Evolutionary conservation across 1,140 invertebrate species (phyloP), one percentile per base, ranked within the genome.

Genomic region (Lepidurus apus): DNA sequence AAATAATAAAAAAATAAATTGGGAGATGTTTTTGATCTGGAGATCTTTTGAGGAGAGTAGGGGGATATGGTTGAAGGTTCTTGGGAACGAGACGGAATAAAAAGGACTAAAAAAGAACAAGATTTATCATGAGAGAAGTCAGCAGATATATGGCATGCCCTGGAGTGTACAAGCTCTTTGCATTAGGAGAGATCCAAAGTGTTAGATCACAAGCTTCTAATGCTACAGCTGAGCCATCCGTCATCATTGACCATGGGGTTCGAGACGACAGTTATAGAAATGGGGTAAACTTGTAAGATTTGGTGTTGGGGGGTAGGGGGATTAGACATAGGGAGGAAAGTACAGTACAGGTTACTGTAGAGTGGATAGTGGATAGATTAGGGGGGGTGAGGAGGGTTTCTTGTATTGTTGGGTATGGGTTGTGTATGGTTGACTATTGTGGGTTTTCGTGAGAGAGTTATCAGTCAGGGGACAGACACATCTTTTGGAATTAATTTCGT

Each of bases 191-290:
- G 53, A 13, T 21, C 53, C 53, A 17, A 65, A 65, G 53, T 65
- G 53, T 65, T 65, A 65, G 53, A 65, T 65, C 53, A 65, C 53
- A 65, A 65, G 53, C 53, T 65, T 65, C 53, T 65, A 65, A 65
- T 65, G 53, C 53, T 65, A 65, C 53, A 65, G 53, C 21, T 21
- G 53, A 65, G 53, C 53, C 53, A 65, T 65, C 53, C 53, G 53
- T 65, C 53, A 65, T 65, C 53, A 65, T 65, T 65, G 53, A 65
- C 53, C 53, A 65, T 65, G 21, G 17, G 53, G 13, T 4, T 65
- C 53, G 53, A 1, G 17, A 65, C 53, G 53, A 65, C 53, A 65
- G 53, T 65, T 21, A 9, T 65, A 65, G 53, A 65, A 65, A 65
- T 65, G 21, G 53, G 53, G 53, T 65, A 65, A 21, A n/a, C 21